Evolutionary conservation across 1,140 invertebrate species (phyloP).

Genomic region (Palaemon carinicauda): DNA sequence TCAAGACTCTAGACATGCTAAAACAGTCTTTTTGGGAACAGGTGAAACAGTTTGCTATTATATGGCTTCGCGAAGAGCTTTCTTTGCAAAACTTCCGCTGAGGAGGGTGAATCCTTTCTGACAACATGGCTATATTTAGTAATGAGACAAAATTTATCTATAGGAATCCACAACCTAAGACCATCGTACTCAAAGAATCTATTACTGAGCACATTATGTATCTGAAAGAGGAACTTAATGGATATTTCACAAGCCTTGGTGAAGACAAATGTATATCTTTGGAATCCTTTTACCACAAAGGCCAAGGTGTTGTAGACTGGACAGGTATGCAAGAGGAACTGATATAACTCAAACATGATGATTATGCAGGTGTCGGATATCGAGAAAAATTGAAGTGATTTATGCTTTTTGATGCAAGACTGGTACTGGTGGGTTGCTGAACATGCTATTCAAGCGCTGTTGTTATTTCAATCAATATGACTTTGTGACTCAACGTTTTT

Average conservation of each 20-base stretch:
- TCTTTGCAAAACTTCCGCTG: constrained; percentile 8
- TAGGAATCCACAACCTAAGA: constrained; percentile 2
- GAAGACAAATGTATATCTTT: constrained; percentile 13
- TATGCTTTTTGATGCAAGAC: too few species aligned
- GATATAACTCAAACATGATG: too few species aligned
- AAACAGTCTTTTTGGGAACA: background rate
- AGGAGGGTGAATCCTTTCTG: background rate
- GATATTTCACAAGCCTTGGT: constrained; percentile 9
- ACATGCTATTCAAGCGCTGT: too few species aligned
- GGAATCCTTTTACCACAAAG: background rate
- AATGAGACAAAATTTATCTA: background rate
- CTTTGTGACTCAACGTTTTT: too few species aligned
- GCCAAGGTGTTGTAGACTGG: background rate
- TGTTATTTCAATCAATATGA: too few species aligned
- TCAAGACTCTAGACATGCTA: constrained; percentile 1
- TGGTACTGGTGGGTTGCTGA: too few species aligned
- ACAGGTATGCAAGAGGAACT: too few species aligned
- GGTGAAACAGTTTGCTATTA: background rate
- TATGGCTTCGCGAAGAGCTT: background rate
- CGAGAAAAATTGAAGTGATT: too few species aligned
- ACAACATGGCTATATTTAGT: constrained; percentile 24
- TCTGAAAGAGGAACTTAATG: too few species aligned
- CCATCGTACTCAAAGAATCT: background rate
- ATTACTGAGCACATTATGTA: background rate
- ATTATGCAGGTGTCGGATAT: too few species aligned